Percentiles rank a stretch among this genome's conserved stretches.
phyloP scores from a whole-genome alignment of 2,797 vertebrate species.

The Peromyscus attwateri region DNA sequence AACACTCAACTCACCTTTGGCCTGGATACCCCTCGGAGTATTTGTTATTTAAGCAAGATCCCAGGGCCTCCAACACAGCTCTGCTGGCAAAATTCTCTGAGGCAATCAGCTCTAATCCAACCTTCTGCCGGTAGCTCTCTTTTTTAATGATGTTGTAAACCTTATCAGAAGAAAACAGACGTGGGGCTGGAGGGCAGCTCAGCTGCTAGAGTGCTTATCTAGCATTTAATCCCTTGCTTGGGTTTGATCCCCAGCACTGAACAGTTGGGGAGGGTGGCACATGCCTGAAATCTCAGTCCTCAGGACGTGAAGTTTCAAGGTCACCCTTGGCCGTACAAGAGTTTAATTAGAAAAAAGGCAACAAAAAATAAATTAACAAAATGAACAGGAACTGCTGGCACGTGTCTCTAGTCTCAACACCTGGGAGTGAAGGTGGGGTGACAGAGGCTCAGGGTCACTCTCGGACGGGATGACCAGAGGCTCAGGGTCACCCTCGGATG shows the following conservation, averaged over 20 bases:
- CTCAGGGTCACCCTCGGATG: too few relatives aligned
- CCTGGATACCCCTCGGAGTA: conserved; percentile 99
- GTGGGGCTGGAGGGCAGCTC: neutral
- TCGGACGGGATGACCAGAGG: too few relatives aligned
- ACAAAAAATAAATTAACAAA: neutral
- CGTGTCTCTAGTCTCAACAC: neutral
- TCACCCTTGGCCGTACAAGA: neutral
- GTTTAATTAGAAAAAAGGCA: neutral
- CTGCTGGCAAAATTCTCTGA: conserved; percentile 98
- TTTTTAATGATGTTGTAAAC: conserved; percentile 96
- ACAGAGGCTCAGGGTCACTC: too few relatives aligned
- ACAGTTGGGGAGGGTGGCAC: neutral
- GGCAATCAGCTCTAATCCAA: conserved; percentile 96
- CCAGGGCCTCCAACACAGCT: conserved; percentile 96
- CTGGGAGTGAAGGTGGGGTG: neutral
- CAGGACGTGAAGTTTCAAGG: neutral
- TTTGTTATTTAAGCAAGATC: conserved; percentile 99
- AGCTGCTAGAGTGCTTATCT: neutral
- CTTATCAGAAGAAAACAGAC: conserved; percentile 77
- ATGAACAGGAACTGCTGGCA: neutral
- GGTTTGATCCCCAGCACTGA: neutral
- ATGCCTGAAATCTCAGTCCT: neutral
- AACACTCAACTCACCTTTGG: conserved; percentile 91
- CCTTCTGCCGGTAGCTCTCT: conserved; percentile 94
- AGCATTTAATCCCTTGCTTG: neutral